Base-by-base conservation (phyloP, 2,888 invertebrate species). In the Amorpha juglandis region DNA sequence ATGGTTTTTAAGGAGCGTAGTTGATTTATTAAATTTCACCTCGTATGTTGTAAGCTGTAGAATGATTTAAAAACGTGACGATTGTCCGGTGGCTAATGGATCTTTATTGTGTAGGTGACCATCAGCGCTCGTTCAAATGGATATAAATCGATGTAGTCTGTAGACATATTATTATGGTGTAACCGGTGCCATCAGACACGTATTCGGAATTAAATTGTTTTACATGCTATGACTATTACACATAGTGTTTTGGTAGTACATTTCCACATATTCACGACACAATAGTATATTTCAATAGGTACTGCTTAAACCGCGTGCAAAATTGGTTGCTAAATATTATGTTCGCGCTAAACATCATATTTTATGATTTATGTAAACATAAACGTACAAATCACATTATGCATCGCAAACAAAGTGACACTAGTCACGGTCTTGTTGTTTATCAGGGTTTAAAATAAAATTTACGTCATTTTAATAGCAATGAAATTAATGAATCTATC, bases 71-170 rank as follows among this genome's bases (percentile, higher is more conserved):
- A 58, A 64, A 63, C 67, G 68, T 69, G 66, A 67, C 70, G 48
- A 64, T 62, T 65, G 67, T 69, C 67, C 62, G 66, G 69, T 67
- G 73, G 69, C 67, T 76, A 77, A 73, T 77, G 65, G 73, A 68
- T 55, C 65, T 71, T 72, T 73, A 78, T 81, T 78, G 74, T 78
- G 68, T 74, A 68, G 58, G 42, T 42, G 58, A 65, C 68, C 69
- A 68, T 70, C 69, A 68, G 67, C 64, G 70, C 71, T 68, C 69
- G 71, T 63, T 71, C 58, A 68, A 64, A 69, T 69, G 67, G 50
- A 21, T 65, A 50, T 65, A 62, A 27, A 63, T 38, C 38, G 11
- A 62, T 68, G 62, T 65, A 63, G 14, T 3, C 14, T 45, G 58
- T 70, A 27, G 6, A 42, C 42, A 9, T 11, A 42, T 42, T 12